Base-by-base conservation (phyloP, 1,140 invertebrate species). In the Anagrus nilaparvatae region DNA sequence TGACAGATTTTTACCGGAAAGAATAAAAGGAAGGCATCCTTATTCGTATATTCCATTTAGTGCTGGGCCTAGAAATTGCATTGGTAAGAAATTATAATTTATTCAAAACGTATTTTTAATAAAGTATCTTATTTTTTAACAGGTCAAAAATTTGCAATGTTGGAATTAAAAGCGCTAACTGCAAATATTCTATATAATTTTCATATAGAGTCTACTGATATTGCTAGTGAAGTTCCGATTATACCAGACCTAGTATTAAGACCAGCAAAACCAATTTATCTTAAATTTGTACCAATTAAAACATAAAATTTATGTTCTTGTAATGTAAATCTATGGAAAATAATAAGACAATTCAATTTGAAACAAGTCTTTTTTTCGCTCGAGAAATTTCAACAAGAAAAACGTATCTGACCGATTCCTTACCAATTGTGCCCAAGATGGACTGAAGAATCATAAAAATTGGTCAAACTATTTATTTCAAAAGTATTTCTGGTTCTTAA, bases 61-160 rank as follows among this genome's bases (percentile, higher is more conserved):
- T 35, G 81, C 80, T 33, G 81, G 80, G 2, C 68, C 75, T 0
- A 70, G 81, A 25, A 82, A 82, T 54, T 84, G 81, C 49, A 82
- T 84, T 44, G 81, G 78, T 71, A 53, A n/a, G n/a, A n/a, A n/a
- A 59, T 47, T 47, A 20, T 25, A 14, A 23, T 2, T 1, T 24
- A 21, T 13, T 9, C n/a, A n/a, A n/a, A n/a, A n/a, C n/a, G n/a
- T n/a, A n/a, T n/a, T n/a, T n/a, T n/a, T n/a, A n/a, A n/a, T n/a
- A n/a, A n/a, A 0, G 17, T 37, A 12, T 23, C n/a, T 4, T 24
- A 16, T 36, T 36, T 16, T 32, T 16, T 16, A 17, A 32, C 33
- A 56, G 52, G 52, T 21, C 52, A 55, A 35, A 54, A 54, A 44
- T 56, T 56, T 29, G 51, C 51, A 3, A 27, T 53, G 43, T 29